Evolutionary conservation across 2,113 vertebrate species (phyloP), one percentile per base, ranked within the genome.

Genomic region (Scatophagus argus): DNA sequence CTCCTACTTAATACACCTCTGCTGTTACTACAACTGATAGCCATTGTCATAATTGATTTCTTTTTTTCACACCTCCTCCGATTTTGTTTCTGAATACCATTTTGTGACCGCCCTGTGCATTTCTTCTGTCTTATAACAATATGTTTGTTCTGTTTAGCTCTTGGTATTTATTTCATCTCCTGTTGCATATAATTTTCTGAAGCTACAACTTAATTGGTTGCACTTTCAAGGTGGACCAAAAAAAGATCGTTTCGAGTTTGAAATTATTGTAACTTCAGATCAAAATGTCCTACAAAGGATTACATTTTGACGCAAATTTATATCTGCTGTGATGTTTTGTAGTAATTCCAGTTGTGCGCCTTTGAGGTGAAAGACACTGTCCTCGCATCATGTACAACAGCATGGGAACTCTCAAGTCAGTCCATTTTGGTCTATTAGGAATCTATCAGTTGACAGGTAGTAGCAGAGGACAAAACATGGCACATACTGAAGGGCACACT

Each of bases 381-480:
- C 38, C 25, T 39, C 25, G 32, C 11, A 9, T 49, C 49, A 46
- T 1, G 7, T 49, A 21, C 5, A 23, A 38, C 19, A 13, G 27
- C 12, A 17, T 34, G 23, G 32, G 27, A 5, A 23, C 23, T 41
- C 14, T 41, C 0, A 3, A 29, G 23, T 17, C n/a, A 25, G 14
- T 27, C 13, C 9, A 17, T 59, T 59, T 17, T 14, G 17, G 14
- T 27, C 13, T 13, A 17, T 59, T 59, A 67, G 51, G 61, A 83
- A 85, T 83, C 72, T 47, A 13, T 58, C 79, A 81, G 58, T 82
- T 77, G 74, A 79, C 77, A 81, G 69, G 8, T 74, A 56, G 73
- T 49, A 38, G 61, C 36, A 56, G 23, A 74, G 23, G 12, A 47
- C 11, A 74, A 78, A 75, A 77, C 21, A 49, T 54, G 55, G 59